These are phyloP conservation scores for Enteromius argenteus DNA, from an alignment of 2,797 vertebrate species.

Conservation along the genomic window DNA sequence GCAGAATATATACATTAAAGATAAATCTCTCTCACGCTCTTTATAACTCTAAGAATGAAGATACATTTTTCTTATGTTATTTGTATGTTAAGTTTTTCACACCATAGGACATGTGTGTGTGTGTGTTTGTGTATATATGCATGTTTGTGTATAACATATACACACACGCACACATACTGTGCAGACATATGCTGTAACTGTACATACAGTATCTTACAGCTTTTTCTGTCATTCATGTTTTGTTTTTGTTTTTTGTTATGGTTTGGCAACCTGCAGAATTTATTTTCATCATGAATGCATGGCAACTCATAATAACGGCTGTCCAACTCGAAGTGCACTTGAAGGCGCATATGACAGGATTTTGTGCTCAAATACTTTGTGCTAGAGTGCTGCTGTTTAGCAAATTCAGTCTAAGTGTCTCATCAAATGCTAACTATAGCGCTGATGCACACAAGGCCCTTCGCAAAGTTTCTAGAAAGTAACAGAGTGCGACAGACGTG, in stretches of 20 bases:
- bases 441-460: background rate
- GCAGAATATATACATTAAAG: no score
- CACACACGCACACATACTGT: no score
- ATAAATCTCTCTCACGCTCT: no score
- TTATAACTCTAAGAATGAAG: no score
- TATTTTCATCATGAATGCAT: slow-evolving; percentile 10
- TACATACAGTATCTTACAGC: background rate
- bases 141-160: no score
- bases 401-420: slow-evolving; percentile 46
- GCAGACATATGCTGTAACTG: background rate
- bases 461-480: slow-evolving; percentile 14
- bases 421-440: slow-evolving; percentile 6
- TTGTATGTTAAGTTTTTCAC: no score
- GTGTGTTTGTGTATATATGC: no score
- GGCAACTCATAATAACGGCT: slow-evolving; percentile 10
- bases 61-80: no score
- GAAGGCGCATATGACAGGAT: background rate
- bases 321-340: background rate
- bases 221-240: background rate
- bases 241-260: background rate
- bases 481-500: background rate
- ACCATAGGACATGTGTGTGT: no score
- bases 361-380: slow-evolving; percentile 4
- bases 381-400: slow-evolving; percentile 43
- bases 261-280: background rate